Base-by-base conservation (phyloP, 2,113 vertebrate species). In the Apteryx mantelli region DNA sequence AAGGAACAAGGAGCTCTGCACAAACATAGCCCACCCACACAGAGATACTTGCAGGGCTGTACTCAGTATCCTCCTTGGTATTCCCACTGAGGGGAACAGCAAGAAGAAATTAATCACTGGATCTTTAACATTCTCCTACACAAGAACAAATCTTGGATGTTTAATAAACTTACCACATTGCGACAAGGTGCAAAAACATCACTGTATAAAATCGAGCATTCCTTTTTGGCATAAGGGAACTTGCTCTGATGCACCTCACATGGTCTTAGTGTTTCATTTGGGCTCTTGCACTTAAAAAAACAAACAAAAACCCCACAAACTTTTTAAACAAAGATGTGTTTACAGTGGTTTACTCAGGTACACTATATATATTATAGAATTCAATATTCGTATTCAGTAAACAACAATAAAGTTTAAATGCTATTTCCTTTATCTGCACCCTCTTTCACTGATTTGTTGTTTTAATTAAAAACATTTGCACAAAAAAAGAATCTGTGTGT, bases 191-290 rank as follows among this genome's bases (percentile, higher is more conserved):
- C 99, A 97, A 99, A 99, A 83, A 99, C 96, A 77, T 99, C 99
- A 11, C 99, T 99, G 98, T 99, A 99, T 93, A 99, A 98, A 92
- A 99, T 97, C 71, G 99, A 99, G 69, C 99, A 99, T 95, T 99
- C 99, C 93, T 98, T 99, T 98, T 99, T 99, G 95, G 99, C 99
- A 55, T 99, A 99, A 36, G 99, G 99, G 97, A 99, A 99, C 97
- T 99, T 99, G 93, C 98, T 99, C 64, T 99, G 98, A 95, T 99
- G 99, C 36, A 99, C 98, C 94, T 99, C 99, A 93, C 99, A 99
- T 7, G 99, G 99, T 95, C 98, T 99, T 93, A 98, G 97, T 52
- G 99, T 98, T 92, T 99, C 98, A 73, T 98, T 98, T 88, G 98
- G 98, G 87, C 98, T 99, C 97, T 99, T 99, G 96, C 99, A 99